Evolutionary conservation across 2,888 invertebrate species (phyloP).

Genomic region (Chironomus tentans): DNA sequence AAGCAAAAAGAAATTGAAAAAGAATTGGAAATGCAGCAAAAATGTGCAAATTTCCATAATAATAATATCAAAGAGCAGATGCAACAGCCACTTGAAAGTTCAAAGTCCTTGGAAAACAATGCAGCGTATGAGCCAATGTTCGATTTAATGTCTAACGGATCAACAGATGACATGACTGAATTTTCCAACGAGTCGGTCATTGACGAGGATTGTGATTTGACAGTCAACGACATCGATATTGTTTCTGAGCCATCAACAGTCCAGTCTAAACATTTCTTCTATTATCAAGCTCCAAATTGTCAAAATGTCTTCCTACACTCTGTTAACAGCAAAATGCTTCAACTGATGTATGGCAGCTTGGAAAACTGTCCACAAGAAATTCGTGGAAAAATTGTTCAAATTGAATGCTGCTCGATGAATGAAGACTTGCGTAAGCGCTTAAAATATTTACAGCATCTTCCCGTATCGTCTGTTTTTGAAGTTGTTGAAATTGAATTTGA

Average conservation of each 20-base stretch:
- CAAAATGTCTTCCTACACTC: conserved; percentile 88
- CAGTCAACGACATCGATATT: conserved; percentile 26
- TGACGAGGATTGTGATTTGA: conserved; percentile 26
- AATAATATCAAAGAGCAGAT: background rate
- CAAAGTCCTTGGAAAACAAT: too few species aligned
- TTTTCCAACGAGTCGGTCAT: background rate
- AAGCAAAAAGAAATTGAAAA: conserved; percentile 43
- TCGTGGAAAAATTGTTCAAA: conserved; percentile 72
- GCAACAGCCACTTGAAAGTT: background rate
- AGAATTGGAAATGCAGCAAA: conserved; percentile 13
- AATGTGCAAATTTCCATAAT: background rate
- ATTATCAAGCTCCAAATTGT: conserved; percentile 69
- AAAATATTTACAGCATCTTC: conserved; percentile 75
- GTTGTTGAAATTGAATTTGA: conserved; percentile 78
- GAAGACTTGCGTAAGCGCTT: conserved; percentile 68
- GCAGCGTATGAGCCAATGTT: too few species aligned
- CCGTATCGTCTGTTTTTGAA: conserved; percentile 82
- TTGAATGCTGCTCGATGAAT: conserved; percentile 75
- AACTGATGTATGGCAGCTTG: conserved; percentile 73
- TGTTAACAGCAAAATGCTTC: conserved; percentile 81
- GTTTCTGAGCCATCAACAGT: conserved; percentile 13
- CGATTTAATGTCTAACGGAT: too few species aligned
- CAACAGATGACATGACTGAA: conserved; percentile 14
- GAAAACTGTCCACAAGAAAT: conserved; percentile 66
- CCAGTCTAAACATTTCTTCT: conserved; percentile 35